Conservation (phyloP, 2,113 vertebrate species). For the Charina bottae region DNA sequence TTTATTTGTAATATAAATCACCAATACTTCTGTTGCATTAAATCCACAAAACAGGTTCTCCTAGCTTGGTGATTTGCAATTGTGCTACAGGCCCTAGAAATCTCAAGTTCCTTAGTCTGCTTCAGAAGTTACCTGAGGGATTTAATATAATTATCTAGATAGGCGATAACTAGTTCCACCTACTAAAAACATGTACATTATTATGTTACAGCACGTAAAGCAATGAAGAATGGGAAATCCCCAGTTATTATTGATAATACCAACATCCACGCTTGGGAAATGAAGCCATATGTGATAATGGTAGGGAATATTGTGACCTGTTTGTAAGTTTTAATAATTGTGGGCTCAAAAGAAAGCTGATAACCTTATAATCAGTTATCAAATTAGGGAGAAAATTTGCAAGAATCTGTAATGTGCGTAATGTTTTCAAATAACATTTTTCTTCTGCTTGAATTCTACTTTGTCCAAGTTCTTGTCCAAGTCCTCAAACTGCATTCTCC, state of each 20-base stretch:
- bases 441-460: background rate
- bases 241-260: constrained; percentile 83
- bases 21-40: background rate
- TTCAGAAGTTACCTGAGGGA: background rate
- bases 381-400: background rate
- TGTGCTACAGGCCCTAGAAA: background rate
- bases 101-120: background rate
- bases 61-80: background rate
- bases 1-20: background rate
- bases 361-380: background rate
- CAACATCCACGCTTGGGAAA: constrained; percentile 84
- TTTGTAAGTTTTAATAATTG: constrained; percentile 61
- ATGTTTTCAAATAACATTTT: background rate
- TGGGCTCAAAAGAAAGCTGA: constrained; percentile 37
- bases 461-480: background rate
- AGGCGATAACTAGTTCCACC: background rate
- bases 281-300: constrained; percentile 83
- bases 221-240: constrained; percentile 80
- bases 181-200: constrained; percentile 52
- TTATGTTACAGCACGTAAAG: constrained; percentile 78
- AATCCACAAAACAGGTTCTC: background rate
- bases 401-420: background rate
- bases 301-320: constrained; percentile 69
- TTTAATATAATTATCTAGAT: background rate
- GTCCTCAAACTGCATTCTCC: background rate